phyloP scores from a whole-genome alignment of 2,113 vertebrate genomes.

The Chiloscyllium plagiosum region DNA sequence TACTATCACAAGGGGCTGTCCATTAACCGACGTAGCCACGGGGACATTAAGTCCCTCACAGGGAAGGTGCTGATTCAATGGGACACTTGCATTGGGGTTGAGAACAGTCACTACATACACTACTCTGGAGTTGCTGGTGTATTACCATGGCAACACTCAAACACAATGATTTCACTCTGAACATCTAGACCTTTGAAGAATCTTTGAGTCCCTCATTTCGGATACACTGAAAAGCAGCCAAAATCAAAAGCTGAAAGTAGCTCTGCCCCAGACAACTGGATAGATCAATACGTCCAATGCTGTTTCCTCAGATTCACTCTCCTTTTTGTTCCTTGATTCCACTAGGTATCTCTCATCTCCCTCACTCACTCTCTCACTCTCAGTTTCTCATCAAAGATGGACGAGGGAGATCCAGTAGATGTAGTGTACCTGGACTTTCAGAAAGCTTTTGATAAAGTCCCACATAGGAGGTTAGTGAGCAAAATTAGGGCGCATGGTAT shows the following conservation, averaged over 20 bases:
- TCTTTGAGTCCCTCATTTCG: not conserved
- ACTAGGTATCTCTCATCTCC: not conserved
- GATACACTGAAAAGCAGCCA: not conserved
- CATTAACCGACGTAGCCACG: not conserved
- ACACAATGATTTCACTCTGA: not conserved
- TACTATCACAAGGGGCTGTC: not conserved
- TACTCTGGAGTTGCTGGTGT: not conserved
- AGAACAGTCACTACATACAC: not conserved
- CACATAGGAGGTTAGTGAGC: too few relatives aligned
- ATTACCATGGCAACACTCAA: not conserved
- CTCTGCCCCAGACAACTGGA: not conserved
- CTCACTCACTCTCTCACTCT: not conserved
- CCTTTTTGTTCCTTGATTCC: not conserved
- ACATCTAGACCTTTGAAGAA: not conserved
- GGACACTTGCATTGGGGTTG: too few relatives aligned
- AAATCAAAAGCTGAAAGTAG: not conserved
- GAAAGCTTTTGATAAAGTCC: too few relatives aligned
- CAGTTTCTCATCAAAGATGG: not conserved
- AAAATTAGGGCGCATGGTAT: too few relatives aligned
- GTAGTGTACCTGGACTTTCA: too few relatives aligned
- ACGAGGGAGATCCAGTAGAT: too few relatives aligned
- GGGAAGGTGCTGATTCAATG: not conserved
- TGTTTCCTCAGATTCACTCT: too few relatives aligned
- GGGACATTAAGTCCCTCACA: not conserved
- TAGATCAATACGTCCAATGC: not conserved